These are phyloP conservation scores for Octopus bimaculoides DNA, from an alignment of 1,140 invertebrate genomes.

Conservation along the genomic window DNA sequence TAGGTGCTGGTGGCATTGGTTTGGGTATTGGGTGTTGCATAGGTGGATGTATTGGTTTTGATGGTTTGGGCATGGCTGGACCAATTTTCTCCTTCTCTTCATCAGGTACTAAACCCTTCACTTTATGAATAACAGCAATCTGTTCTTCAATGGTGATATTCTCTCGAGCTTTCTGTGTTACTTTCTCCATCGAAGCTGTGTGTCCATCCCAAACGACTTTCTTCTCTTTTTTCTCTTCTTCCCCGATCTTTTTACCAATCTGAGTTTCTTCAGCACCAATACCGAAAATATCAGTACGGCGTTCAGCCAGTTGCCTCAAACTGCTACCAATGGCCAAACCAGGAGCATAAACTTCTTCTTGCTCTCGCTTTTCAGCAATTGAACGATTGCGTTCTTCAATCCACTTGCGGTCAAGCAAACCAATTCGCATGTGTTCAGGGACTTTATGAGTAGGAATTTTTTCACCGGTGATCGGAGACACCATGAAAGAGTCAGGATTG, in stretches of 20 bases:
- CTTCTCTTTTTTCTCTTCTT: slow-evolving; percentile 73
- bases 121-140: slow-evolving; percentile 93
- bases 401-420: slow-evolving; percentile 93
- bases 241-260: slow-evolving; percentile 98
- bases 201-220: slow-evolving; percentile 98
- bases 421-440: slow-evolving; percentile 96
- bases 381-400: slow-evolving; percentile 92
- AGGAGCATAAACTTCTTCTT: slow-evolving; percentile 77
- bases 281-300: slow-evolving; percentile 99
- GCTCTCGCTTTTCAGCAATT: slow-evolving; percentile 75
- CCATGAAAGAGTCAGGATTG: slow-evolving; percentile 84
- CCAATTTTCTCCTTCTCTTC: slow-evolving; percentile 82
- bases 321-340: slow-evolving; percentile 91
- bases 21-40: slow-evolving; percentile 7
- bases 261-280: slow-evolving; percentile 93
- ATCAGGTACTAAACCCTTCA: slow-evolving; percentile 88
- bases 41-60: background rate
- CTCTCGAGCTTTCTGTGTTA: slow-evolving; percentile 85
- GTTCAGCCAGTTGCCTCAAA: slow-evolving; percentile 92
- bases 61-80: slow-evolving; percentile 50
- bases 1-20: slow-evolving; percentile 37
- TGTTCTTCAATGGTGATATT: slow-evolving; percentile 96
- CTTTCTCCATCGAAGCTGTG: slow-evolving; percentile 68
- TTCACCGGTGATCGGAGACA: slow-evolving; percentile 97
- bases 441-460: slow-evolving; percentile 95